Conservation (phyloP, 2,888 invertebrate genomes). For the Latrodectus elegans region DNA sequence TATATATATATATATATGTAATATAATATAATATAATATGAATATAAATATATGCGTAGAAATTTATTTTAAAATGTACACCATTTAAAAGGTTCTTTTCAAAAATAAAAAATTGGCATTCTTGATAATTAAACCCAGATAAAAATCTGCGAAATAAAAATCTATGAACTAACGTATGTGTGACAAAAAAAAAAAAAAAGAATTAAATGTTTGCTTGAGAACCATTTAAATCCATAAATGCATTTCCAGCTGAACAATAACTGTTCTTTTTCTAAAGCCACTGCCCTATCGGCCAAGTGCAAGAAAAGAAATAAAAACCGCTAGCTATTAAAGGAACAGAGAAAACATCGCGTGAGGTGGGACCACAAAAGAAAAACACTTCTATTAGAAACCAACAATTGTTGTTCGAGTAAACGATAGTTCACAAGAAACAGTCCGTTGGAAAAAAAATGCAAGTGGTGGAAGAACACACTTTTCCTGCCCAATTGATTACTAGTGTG, state of each 20-base stretch:
- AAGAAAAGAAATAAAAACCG: constrained; percentile 4
- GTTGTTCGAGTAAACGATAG: constrained; percentile 28
- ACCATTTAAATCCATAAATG: no score
- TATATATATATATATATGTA: no score
- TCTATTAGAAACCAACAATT: constrained; percentile 15
- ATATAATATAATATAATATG: no score
- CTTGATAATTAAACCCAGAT: no score
- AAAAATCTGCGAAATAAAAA: no score
- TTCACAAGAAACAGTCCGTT: neutral
- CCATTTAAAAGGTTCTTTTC: no score
- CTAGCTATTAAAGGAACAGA: constrained; percentile 4
- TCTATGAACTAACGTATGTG: neutral
- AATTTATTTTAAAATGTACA: no score
- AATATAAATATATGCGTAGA: no score
- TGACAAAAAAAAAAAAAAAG: neutral
- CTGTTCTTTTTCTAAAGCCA: neutral
- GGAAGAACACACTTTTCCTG: constrained; percentile 6
- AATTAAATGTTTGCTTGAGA: neutral
- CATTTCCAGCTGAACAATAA: no score
- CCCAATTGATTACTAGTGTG: constrained; percentile 57
- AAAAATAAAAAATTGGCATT: no score
- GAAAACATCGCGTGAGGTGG: constrained; percentile 50
- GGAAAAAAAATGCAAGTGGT: no score
- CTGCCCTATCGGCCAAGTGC: neutral
- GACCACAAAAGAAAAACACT: neutral